Base-by-base conservation (phyloP, 1,140 invertebrate genomes). In the Stegodyphus mimosarum region DNA sequence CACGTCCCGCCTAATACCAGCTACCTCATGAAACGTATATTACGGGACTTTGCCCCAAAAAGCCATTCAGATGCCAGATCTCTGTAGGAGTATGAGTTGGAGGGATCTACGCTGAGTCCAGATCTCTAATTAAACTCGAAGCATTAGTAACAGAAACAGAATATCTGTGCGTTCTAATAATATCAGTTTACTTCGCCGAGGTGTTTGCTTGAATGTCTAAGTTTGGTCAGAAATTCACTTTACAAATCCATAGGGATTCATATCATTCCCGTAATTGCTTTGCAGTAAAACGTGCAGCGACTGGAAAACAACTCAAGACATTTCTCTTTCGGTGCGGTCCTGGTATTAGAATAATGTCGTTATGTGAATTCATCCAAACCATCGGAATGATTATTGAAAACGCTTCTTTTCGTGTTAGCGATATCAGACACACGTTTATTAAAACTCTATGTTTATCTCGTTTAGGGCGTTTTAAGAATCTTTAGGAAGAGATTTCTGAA, bases 161-260 rank as follows among this genome's bases (percentile, higher is more conserved):
- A 60, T 60, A 60, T 15, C 9, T 9, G 15, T 60, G 9, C 55
- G 15, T 60, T 60, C 55, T 60, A 67, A 67, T 67, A 67, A 67
- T 67, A 67, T 67, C 55, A 60, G 55, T 60, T 60, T 60, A 15
- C 64, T 67, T 67, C 64, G n/a, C 7, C 17, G 64, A 67, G 64
- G 17, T 67, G 64, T 67, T 67, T 17, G 64, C 15, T 67, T 67
- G 64, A 13, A 67, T 67, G 17, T 67, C 64, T 13, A 67, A 67
- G 64, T 67, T 17, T 13, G 11, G 64, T 67, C 64, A 7, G 64
- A 67, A 67, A 67, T 67, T 67, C 64, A 67, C 64, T 67, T 67
- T 17, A 67, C 64, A 67, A 67, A 67, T 9, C 64, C 64, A 67
- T n/a, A 7, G 64, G 64, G 64, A 67, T 67, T 67, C 64, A 67